phyloP scores from a whole-genome alignment of 2,888 invertebrate species.

The Oeneis ivallda region DNA sequence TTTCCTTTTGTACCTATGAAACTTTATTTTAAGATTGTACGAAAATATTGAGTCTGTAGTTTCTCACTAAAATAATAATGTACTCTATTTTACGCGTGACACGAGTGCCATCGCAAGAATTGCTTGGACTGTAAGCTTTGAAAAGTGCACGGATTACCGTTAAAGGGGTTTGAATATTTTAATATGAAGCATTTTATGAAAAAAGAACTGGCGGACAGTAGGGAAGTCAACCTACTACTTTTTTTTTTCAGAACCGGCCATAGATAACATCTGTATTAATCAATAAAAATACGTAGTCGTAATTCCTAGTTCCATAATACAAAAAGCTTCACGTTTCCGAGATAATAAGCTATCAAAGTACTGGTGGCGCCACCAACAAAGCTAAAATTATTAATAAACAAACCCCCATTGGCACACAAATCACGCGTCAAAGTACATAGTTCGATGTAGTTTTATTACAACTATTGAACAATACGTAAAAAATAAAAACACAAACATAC shows the following conservation, averaged over 20 bases:
- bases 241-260: no score
- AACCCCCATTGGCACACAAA: not conserved
- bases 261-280: no score
- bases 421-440: not conserved
- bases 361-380: no score
- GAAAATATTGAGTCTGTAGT: slow-evolving; percentile 1
- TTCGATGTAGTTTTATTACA: not conserved
- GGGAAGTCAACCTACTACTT: no score
- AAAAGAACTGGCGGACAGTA: no score
- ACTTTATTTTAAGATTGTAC: slow-evolving; percentile 10
- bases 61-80: not conserved
- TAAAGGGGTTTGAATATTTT: not conserved
- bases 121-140: not conserved
- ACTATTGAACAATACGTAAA: slow-evolving; percentile 27
- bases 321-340: no score
- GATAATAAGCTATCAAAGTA: no score
- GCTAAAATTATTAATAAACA: no score
- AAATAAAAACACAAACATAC: slow-evolving; percentile 11
- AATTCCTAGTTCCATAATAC: no score
- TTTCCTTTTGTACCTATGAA: no score
- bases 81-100: not conserved
- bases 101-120: not conserved
- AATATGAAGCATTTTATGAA: no score
- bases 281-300: no score
- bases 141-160: not conserved